Base-by-base conservation (phyloP, 2,888 invertebrate genomes). In the Trichopoda pennipes region DNA sequence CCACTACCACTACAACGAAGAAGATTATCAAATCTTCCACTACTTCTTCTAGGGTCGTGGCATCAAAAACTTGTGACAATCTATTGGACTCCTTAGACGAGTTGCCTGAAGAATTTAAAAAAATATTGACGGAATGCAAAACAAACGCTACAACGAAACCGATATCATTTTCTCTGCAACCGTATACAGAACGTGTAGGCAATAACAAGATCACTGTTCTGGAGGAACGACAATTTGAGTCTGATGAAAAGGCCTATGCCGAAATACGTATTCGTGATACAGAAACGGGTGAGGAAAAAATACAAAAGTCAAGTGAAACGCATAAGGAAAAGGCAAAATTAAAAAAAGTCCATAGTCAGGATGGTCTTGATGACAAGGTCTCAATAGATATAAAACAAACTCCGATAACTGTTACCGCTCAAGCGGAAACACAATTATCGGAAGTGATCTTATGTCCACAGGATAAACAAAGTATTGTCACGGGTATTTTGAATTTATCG, bases 401-500 rank as follows among this genome's bases (percentile, higher is more conserved):
- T 19, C 89, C 90, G 87, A 88, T 90, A 87, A 90, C 90, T 85
- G 90, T 90, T 88, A 89, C 88, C 87, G 85, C 90, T 78, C 85
- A 86, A 72, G 89, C 89, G 85, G 90, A 90, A 88, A 87, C 89
- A 86, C 85, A 88, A 85, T 85, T 90, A 84, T 88, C 87, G 87
- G 90, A 90, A 86, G 85, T 89, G 61, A 85, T 87, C 79, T 85
- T 86, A 6, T 87, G 87, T 86, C 89, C 90, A 88, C 88, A 87
- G 86, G 90, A 90, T 90, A 90, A 86, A 87, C 90, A 90, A 88
- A 90, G 88, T 90, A 90, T 90, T 89, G 88, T 88, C 79, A 86
- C 86, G 85, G 90, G 90, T 90, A 90, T 87, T 88, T 87, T 90
- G 90, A 90, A 88, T 87, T 87, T 90, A 90, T 90, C 90, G 86